Evolutionary conservation across 92 coral and sea anemone genomes (phyloP).

Genomic region (Pocillopora meandrina): DNA sequence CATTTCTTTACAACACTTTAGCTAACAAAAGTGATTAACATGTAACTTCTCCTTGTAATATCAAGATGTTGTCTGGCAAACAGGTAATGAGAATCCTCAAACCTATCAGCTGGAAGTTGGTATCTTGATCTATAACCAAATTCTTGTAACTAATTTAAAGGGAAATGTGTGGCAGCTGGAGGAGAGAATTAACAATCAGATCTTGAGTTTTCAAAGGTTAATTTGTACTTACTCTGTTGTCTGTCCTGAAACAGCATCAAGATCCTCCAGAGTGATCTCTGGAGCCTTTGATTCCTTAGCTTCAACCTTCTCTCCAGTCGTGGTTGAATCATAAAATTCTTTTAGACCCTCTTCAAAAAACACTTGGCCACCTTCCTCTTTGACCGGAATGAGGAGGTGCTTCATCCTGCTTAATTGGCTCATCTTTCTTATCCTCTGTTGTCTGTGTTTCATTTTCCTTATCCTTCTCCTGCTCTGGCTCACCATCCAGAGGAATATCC

Average conservation of each 20-base stretch:
- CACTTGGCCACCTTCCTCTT: constrained; percentile 37
- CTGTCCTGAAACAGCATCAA: constrained; percentile 86
- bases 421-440: constrained; percentile 1
- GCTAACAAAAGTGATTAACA: no score
- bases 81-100: no score
- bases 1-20: no score
- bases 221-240: constrained; percentile 73
- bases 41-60: no score
- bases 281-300: constrained; percentile 16
- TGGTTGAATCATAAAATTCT: constrained; percentile 59
- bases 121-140: no score
- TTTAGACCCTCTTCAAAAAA: constrained; percentile 78
- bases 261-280: constrained; percentile 77
- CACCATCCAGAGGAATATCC: constrained; percentile 73
- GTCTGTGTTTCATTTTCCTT: background rate
- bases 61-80: no score
- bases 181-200: no score
- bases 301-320: constrained; percentile 6
- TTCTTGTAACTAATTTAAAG: no score
- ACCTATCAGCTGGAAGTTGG: no score
- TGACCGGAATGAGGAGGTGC: background rate
- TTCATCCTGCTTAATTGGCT: background rate
- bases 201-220: no score
- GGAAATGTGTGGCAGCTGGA: no score
- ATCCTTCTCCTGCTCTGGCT: constrained; percentile 38